Conservation (phyloP, 2,888 invertebrate species). For the Tetragnatha montana region DNA sequence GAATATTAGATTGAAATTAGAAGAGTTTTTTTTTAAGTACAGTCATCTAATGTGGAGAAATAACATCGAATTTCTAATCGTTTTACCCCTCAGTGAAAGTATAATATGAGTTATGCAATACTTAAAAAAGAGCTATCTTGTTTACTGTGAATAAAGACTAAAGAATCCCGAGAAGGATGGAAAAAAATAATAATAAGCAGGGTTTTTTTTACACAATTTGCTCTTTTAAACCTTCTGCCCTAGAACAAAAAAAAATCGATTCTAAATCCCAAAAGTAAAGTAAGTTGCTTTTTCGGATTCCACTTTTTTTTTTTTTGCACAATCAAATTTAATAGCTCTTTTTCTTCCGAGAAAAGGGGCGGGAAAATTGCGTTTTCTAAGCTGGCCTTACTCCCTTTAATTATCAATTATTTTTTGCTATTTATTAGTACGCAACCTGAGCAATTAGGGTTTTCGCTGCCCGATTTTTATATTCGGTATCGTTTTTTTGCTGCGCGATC, state of each 20-base stretch:
- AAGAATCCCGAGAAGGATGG: neutral
- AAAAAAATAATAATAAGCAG: neutral
- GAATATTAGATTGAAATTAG: too few relatives aligned
- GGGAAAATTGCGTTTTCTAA: neutral
- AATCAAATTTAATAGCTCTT: neutral
- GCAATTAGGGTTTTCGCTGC: neutral
- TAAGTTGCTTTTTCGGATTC: neutral
- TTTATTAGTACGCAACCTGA: neutral
- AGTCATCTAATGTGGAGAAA: too few relatives aligned
- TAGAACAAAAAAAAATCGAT: neutral
- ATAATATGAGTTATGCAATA: too few relatives aligned
- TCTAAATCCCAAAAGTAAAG: neutral
- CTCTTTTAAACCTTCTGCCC: neutral
- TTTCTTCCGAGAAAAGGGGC: neutral
- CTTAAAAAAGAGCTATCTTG: too few relatives aligned
- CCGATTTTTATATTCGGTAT: neutral
- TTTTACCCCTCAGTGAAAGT: too few relatives aligned
- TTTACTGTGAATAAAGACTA: too few relatives aligned
- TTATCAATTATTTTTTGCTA: slow-evolving; percentile 6
- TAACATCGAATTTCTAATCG: neutral
- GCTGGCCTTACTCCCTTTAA: neutral
- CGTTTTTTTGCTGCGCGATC: neutral
- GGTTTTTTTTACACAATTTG: neutral
- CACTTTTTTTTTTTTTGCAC: neutral
- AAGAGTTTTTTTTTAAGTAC: too few relatives aligned